Evolutionary conservation across 2,797 vertebrate genomes (phyloP), one percentile per base, ranked within the genome.

Genomic region (Cyprinella venusta): DNA sequence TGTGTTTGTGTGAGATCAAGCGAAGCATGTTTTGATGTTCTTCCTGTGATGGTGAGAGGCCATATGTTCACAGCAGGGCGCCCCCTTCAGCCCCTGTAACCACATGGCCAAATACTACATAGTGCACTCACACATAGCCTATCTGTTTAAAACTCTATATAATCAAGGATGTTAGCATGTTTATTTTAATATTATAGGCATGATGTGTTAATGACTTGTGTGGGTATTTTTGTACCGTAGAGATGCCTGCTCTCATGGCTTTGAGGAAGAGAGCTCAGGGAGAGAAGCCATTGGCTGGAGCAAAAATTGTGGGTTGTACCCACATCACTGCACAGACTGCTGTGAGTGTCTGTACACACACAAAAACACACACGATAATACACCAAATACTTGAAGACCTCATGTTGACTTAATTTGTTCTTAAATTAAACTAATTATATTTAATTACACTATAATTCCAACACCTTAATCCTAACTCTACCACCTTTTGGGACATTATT

Each of bases 301-400:
- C 98, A 91, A 99, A 99, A 92, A 97, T 99, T 82, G 98, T 99
- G 91, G 98, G 98, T 84, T 99, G 98, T 90, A 99, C 98, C 2
- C 98, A 99, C 92, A 99, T 99, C 86, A 99, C 98, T 0, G 98
- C 98, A 0, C 98, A 99, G 94, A 99, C 98, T 2, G 98, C 98
- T 61, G 98, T 99, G 89, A 97, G 97, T 93, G 19, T 80, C 36
- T 38, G 13, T 52, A 68, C 18, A 81, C 48, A 77, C 24, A 71
- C 48, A 26, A 56, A n/a, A 21, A 59, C 54, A n/a, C 21, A 63
- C 40, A 24, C 52, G 12, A 12, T 72, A 18, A 45, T 42, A 33
- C 59, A 67, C 61, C 24, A 16, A 18, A 21, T 24, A 13, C 16
- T 40, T 42, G 24, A 63, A 30, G 6, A 63, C 24, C 50, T 68